Percentiles rank a stretch among this genome's conserved stretches.
Evolutionary conservation across 2,888 invertebrate species (phyloP).

Genomic region (Glaucopsyche alexis): DNA sequence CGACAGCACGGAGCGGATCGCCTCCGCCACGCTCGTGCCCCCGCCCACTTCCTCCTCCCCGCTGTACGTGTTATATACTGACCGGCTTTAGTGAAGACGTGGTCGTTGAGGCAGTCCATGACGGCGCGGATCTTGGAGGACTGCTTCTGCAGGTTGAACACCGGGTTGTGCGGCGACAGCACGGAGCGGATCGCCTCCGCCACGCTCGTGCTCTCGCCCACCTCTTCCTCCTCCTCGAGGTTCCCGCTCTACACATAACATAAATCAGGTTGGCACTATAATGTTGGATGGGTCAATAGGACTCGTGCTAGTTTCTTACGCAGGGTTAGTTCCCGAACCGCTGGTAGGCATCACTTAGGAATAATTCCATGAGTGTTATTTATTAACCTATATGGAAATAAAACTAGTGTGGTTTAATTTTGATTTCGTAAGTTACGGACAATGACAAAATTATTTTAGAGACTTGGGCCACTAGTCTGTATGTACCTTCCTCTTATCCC

Average conservation of each 20-base stretch:
- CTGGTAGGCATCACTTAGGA: too few relatives aligned
- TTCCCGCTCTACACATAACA: constrained; percentile 16
- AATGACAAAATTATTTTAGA: too few relatives aligned
- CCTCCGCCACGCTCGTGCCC: constrained; percentile 73
- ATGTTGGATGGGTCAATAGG: too few relatives aligned
- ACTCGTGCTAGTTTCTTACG: too few relatives aligned
- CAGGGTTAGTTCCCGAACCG: too few relatives aligned
- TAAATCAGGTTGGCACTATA: background rate
- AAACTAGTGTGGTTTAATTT: too few relatives aligned
- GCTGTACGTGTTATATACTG: background rate
- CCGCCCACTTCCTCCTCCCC: constrained; percentile 46
- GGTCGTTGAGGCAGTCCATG: constrained; percentile 77
- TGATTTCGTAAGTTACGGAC: too few relatives aligned
- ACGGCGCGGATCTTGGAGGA: constrained; percentile 86
- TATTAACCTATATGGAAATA: too few relatives aligned
- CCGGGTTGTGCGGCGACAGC: constrained; percentile 84
- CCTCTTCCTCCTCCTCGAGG: constrained; percentile 42
- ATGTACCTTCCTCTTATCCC: constrained; percentile 48
- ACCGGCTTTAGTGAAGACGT: constrained; percentile 70
- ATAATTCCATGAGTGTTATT: too few relatives aligned
- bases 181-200: constrained; percentile 81
- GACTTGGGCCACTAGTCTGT: too few relatives aligned
- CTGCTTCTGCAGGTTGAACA: constrained; percentile 79
- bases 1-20: constrained; percentile 82
- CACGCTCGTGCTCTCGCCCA: constrained; percentile 66